phyloP scores from a whole-genome alignment of 2,113 vertebrate genomes.

The Meleagris gallopavo region DNA sequence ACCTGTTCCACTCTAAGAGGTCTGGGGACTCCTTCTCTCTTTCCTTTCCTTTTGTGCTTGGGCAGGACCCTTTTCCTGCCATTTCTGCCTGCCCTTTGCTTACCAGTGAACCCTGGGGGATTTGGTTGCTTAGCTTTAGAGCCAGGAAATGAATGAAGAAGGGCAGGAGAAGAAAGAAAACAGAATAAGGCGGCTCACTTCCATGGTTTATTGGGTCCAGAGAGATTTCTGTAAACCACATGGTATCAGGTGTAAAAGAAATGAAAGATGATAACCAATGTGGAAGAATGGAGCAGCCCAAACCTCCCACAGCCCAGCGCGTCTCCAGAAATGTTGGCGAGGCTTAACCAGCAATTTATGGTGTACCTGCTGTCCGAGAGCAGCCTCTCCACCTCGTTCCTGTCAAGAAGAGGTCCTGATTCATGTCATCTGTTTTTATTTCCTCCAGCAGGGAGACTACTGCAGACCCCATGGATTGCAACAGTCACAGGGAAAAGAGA shows the following conservation, averaged over 20 bases:
- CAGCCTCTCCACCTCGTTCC: not conserved
- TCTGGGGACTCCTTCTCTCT: not conserved
- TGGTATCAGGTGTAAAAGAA: conserved; percentile 30
- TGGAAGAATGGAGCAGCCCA: not conserved
- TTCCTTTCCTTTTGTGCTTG: not conserved
- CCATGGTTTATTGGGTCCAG: not conserved
- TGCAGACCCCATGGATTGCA: not conserved
- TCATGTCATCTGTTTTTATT: not conserved
- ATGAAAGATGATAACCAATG: not conserved
- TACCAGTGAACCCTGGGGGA: not conserved
- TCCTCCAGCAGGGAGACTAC: not conserved
- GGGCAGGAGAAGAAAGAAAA: not conserved
- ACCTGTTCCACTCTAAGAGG: not conserved
- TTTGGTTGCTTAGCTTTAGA: not conserved
- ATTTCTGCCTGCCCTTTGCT: not conserved
- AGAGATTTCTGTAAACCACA: not conserved
- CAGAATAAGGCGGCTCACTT: not conserved
- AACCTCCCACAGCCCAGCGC: not conserved
- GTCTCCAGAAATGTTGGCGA: not conserved
- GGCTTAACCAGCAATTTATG: not conserved
- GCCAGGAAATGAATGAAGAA: not conserved
- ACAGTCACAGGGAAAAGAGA: fast-evolving
- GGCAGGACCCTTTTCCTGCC: not conserved
- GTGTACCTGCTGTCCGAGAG: not conserved
- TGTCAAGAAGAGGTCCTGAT: not conserved